phyloP scores from a whole-genome alignment of 2,113 vertebrate species.

The Pleuronectes platessa region DNA sequence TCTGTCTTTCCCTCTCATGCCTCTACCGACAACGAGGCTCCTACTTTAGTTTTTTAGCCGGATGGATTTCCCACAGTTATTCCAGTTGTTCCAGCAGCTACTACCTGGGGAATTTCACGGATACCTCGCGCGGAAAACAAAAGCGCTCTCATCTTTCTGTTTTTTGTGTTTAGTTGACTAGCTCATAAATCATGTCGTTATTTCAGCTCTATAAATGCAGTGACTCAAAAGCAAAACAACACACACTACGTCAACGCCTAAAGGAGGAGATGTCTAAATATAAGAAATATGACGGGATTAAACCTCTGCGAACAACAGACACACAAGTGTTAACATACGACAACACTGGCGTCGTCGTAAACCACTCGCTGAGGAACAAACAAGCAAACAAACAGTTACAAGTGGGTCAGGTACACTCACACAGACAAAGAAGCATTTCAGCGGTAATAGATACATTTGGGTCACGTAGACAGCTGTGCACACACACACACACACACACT shows the following conservation, averaged over 20 bases:
- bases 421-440: conserved; percentile 46
- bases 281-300: neutral
- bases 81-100: neutral
- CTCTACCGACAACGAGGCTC: neutral
- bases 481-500: conserved; percentile 11
- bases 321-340: neutral
- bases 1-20: neutral
- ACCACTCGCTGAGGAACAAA: conserved; percentile 6
- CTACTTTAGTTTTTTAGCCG: neutral
- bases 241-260: too few species aligned
- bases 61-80: too few species aligned
- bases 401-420: conserved; percentile 43
- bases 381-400: conserved; percentile 36
- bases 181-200: neutral
- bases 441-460: conserved; percentile 60
- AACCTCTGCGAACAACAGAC: neutral
- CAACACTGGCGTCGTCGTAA: neutral
- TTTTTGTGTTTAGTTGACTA: neutral
- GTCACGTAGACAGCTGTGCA: conserved; percentile 64
- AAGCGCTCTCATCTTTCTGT: neutral
- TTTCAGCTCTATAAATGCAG: neutral
- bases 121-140: neutral
- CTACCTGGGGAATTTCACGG: neutral
- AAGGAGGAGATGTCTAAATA: neutral
- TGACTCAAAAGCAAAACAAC: too few species aligned